Evolutionary conservation across 2,797 vertebrate genomes (phyloP), one percentile per base, ranked within the genome.

Genomic region (Coluber constrictor): DNA sequence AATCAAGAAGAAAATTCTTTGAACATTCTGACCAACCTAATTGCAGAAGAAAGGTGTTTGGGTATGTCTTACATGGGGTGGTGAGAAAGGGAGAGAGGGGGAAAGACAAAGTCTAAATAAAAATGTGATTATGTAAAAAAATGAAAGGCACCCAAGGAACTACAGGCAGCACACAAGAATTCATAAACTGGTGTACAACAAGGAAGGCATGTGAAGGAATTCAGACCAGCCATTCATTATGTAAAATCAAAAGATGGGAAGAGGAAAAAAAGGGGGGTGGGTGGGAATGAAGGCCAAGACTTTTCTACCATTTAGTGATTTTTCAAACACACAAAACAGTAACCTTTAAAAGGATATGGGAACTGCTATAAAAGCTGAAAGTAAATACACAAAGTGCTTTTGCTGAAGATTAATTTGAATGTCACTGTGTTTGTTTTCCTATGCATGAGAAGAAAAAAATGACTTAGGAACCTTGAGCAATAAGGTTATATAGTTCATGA

Each of bases 391-490:
- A 10, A 92, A 92, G 20, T 61, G 56, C 32, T 88, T 90, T 92
- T 70, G 32, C 51, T 27, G 88, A 57, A 88, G 60, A 57, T 88
- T 47, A 74, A 92, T 92, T 70, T 88, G 61, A 88, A 88, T 88
- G 86, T 47, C 86, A 88, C 11, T 43, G 16, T 74, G 51, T 88
- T 92, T 92, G 86, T 61, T 63, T 92, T 92, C 32, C 86, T 88
- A 92, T 55, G 63, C 10, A 55, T 61, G 51, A 74, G 54, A 56
- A 70, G 61, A 70, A 92, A 63, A 90, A 88, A 61, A 88, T 43
- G 25, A 88, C 56, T 74, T 88, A 70, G 86, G 32, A 18, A 32
- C 20, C 86, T 70, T 92, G 32, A 70, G 86, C 86, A 92, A 87
- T 27, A 66, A 87, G 47, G 60, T 87, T 51, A 87, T 47, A 54